Percentiles rank a stretch among this genome's conserved stretches.
These are phyloP conservation scores for Molossus alvarezi DNA, from an alignment of 2,797 vertebrate genomes.

Conservation along the genomic window DNA sequence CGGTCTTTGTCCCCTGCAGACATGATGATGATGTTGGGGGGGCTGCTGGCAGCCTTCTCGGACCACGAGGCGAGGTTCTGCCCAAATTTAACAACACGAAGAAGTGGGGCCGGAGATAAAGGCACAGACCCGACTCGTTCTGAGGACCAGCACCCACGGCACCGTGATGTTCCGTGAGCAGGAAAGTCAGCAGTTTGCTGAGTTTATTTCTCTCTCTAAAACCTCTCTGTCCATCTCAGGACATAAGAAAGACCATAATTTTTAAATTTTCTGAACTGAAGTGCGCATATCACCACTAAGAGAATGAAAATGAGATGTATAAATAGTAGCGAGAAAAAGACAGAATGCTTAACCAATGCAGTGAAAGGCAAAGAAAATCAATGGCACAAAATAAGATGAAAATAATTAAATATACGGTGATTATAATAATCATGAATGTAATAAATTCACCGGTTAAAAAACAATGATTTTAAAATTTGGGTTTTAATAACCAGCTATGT, in stretches of 20 bases:
- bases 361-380: not conserved
- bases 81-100: too few relatives aligned
- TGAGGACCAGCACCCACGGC: not conserved
- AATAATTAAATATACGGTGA: not conserved
- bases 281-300: not conserved
- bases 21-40: too few relatives aligned
- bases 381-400: not conserved
- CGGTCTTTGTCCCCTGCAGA: too few relatives aligned
- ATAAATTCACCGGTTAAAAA: not conserved
- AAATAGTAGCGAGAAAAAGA: not conserved
- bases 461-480: not conserved
- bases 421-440: not conserved
- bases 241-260: not conserved
- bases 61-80: too few relatives aligned
- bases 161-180: not conserved
- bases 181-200: not conserved
- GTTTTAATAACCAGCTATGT: not conserved
- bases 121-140: not conserved
- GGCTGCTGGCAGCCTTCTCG: too few relatives aligned
- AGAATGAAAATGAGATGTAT: not conserved
- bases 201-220: not conserved
- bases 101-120: not conserved
- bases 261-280: not conserved
- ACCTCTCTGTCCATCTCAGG: not conserved
- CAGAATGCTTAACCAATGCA: not conserved